A percentile compares a stretch with the other conserved stretches of the same genome.
Conservation (phyloP, 2,888 invertebrate species). For the Dicyrtoma fusca region DNA sequence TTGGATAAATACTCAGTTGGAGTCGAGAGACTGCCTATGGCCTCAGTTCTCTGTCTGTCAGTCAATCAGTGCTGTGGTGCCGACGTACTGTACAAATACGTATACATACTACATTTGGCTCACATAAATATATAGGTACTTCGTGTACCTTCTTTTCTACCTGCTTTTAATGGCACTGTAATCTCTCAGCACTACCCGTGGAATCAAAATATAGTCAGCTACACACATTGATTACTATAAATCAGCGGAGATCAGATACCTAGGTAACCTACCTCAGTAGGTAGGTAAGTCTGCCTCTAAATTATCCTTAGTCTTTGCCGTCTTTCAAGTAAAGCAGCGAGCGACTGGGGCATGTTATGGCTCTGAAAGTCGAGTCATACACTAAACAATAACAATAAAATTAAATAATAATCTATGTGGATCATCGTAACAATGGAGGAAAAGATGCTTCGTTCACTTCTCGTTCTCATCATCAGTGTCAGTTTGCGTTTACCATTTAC, state of each 20-base stretch:
- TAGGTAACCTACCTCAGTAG: no score
- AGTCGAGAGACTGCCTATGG: background rate
- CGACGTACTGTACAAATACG: no score
- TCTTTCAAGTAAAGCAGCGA: background rate
- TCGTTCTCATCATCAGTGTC: background rate
- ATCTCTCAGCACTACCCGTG: no score
- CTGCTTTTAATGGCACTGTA: no score
- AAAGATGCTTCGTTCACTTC: background rate
- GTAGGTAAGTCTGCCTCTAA: background rate
- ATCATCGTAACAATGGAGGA: slow-evolving; percentile 24
- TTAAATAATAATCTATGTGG: slow-evolving; percentile 38
- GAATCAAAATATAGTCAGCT: no score
- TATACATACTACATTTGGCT: no score
- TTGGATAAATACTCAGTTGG: background rate
- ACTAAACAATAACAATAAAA: background rate
- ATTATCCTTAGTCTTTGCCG: no score
- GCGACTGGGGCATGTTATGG: background rate
- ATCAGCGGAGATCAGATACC: no score
- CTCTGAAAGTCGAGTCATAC: background rate
- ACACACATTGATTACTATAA: no score
- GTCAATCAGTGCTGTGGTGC: no score
- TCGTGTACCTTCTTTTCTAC: no score
- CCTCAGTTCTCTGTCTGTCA: background rate
- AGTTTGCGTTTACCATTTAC: background rate
- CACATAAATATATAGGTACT: no score